Evolutionary conservation across 2,113 vertebrate genomes (phyloP), one percentile per base, ranked within the genome.

Genomic region (Macroglossus sobrinus): DNA sequence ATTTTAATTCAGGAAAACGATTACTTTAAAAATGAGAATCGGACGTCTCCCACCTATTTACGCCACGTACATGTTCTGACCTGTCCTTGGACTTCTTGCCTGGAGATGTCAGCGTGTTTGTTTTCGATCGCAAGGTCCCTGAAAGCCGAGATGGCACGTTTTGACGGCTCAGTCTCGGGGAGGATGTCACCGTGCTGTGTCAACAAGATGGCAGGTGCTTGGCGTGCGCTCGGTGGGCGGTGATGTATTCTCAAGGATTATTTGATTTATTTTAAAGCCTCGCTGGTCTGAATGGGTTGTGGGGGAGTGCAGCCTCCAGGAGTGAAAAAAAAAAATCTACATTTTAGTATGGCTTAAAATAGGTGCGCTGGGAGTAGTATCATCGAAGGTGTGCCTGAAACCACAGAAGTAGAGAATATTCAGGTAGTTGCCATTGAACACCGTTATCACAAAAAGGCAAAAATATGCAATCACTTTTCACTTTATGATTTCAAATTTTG

Each of bases 111-210:
- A 57, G 13, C 0, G 4, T n/a, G n/a, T 53, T 45, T 43, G 57
- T 30, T 26, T 81, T 15, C 4, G 26, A 14, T 28, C 1, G 1
- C 3, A 33, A 53, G 33, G 61, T 40, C 74, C 43, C 2, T 3
- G 33, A 28, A 74, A 92, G 45, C 38, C 88, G 75, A 21, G 28
- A 11, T 10, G 22, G 19, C 26, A 3, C 5, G 2, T 79, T 76
- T 21, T 78, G 40, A 68, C 22, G 33, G 50, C 30, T 80, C 0
- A 0, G 21, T n/a, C 68, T 79, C 6, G 0, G 14, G 1, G 11
- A 53, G 9, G 21, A 3, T 15, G 40, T 74, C n/a, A 11, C 35
- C 3, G 21, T 7, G 19, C 21, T 82, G 0, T 4, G 30, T n/a
- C 86, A 72, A 68, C 50, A 64, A 19, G 0, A 16, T 1, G 7